Conservation (phyloP, 2,797 vertebrate species). For the Lates japonicus region DNA sequence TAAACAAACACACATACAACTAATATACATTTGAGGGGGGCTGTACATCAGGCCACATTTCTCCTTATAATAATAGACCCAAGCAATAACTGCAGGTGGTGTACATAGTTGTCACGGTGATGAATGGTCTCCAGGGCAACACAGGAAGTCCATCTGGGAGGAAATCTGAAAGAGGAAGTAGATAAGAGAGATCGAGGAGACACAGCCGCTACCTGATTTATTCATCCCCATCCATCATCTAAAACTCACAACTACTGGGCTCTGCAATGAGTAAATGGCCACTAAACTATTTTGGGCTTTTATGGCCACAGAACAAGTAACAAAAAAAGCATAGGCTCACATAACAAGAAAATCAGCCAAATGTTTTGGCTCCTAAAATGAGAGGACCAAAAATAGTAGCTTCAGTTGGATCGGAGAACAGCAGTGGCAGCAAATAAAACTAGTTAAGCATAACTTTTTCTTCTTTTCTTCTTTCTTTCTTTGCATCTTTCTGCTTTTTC, state of each 20-base stretch:
- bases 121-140: conserved; percentile 82
- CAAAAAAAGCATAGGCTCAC: conserved; percentile 24
- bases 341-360: conserved; percentile 43
- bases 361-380: conserved; percentile 44
- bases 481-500: neutral
- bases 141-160: conserved; percentile 82
- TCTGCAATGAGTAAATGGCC: conserved; percentile 46
- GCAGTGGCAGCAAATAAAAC: conserved; percentile 43
- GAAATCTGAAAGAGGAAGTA: conserved; percentile 79
- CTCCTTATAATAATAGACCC: conserved; percentile 71
- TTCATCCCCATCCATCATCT: conserved; percentile 72
- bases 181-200: conserved; percentile 75
- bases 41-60: conserved; percentile 44
- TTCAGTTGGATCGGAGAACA: conserved; percentile 38
- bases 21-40: conserved; percentile 23
- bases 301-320: conserved; percentile 40
- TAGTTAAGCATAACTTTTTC: conserved; percentile 21
- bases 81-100: conserved; percentile 76
- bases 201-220: conserved; percentile 65
- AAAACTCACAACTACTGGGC: conserved; percentile 56
- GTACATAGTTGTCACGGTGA: conserved; percentile 82
- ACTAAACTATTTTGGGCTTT: conserved; percentile 56
- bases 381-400: conserved; percentile 57
- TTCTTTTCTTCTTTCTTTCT: neutral
- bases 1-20: neutral